These are phyloP conservation scores for Micromys minutus DNA, from an alignment of 2,113 vertebrate genomes.

Conservation along the genomic window DNA sequence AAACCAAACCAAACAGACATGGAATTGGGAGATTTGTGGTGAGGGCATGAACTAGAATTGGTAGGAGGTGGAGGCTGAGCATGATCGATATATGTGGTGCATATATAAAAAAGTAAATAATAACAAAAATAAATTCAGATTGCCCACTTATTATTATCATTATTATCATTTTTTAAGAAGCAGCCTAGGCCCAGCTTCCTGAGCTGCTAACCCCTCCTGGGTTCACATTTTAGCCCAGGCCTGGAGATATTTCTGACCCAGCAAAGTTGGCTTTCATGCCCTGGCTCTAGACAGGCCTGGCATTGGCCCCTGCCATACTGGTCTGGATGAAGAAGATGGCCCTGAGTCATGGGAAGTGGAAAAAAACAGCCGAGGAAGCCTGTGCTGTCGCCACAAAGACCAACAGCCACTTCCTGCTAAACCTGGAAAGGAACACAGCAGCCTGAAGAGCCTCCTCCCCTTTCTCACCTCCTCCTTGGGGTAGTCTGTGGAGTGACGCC, in stretches of 20 bases:
- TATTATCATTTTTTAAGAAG: neutral
- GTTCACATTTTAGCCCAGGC: too few relatives aligned
- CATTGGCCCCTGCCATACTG: accelerated
- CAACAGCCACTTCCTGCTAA: neutral
- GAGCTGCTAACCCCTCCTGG: accelerated
- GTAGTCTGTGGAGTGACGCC: neutral
- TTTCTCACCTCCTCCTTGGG: neutral
- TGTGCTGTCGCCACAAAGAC: neutral
- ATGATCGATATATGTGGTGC: neutral
- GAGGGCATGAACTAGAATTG: too few relatives aligned
- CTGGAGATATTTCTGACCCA: neutral
- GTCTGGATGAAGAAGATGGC: neutral
- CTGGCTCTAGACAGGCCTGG: too few relatives aligned
- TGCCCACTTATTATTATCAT: neutral
- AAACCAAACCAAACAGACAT: neutral
- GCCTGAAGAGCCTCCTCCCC: accelerated
- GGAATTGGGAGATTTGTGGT: neutral
- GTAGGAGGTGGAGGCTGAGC: neutral
- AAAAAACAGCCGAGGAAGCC: neutral
- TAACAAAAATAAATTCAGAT: neutral
- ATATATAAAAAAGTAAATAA: neutral
- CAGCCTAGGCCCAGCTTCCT: neutral
- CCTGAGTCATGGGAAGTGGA: neutral
- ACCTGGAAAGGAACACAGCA: accelerated
- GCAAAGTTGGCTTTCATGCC: too few relatives aligned